Evolutionary conservation across 2,888 invertebrate species (phyloP).

Genomic region (Hyppa rectilinea): DNA sequence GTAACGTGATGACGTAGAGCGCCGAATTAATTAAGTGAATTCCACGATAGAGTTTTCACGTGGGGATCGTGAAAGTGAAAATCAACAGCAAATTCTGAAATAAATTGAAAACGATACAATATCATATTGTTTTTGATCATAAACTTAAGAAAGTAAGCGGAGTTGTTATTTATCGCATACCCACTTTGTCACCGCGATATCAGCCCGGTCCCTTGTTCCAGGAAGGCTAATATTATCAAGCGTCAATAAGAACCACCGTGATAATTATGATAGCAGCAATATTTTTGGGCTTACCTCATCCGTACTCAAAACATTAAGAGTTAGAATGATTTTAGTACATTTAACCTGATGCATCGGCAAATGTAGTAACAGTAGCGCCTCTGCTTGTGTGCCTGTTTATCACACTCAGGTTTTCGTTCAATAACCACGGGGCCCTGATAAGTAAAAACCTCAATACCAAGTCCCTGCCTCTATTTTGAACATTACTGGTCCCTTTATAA

Average conservation of each 20-base stretch:
- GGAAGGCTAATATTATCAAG: conserved; percentile 9
- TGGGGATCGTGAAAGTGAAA: conserved; percentile 29
- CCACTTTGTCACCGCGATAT: conserved; percentile 1
- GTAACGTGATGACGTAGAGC: conserved; percentile 66
- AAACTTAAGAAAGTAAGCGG: neutral
- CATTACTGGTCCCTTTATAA: neutral
- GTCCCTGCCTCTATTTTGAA: neutral
- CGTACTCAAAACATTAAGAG: neutral
- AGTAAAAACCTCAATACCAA: neutral
- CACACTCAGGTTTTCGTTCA: neutral
- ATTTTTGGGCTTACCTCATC: neutral
- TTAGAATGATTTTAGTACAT: neutral
- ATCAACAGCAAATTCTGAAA: conserved; percentile 18
- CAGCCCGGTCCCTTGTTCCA: neutral
- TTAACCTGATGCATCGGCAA: neutral
- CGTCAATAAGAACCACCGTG: neutral
- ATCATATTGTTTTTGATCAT: neutral
- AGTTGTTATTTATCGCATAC: neutral
- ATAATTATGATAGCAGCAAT: neutral
- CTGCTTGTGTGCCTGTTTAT: neutral
- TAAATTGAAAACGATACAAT: conserved; percentile 3
- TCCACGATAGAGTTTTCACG: conserved; percentile 23
- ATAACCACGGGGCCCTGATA: neutral
- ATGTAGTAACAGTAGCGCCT: too few species aligned
- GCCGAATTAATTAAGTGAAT: conserved; percentile 64